Evolutionary conservation across 2,797 vertebrate genomes (phyloP).

Genomic region (Buceros bicornis): DNA sequence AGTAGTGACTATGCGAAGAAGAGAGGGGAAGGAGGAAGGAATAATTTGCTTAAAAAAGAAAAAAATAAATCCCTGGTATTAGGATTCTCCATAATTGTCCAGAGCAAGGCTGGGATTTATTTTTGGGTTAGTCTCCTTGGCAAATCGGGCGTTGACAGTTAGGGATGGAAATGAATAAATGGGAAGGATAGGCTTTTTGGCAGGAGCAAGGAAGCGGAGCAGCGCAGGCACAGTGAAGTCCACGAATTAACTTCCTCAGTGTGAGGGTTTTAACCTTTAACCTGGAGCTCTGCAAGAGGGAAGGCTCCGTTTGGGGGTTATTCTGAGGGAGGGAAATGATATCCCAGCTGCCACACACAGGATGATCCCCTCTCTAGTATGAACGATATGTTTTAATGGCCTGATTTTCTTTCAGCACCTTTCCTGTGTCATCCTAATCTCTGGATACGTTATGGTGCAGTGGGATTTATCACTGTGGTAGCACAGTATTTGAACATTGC

Average conservation of each 20-base stretch:
- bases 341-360: not conserved
- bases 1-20: not conserved
- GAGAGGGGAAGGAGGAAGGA: not conserved
- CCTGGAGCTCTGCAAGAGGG: not conserved
- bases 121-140: not conserved
- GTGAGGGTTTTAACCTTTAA: not conserved
- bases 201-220: not conserved
- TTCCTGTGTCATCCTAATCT: conserved; percentile 97
- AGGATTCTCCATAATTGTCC: not conserved
- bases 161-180: not conserved
- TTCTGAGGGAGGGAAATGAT: not conserved
- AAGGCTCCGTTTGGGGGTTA: not conserved
- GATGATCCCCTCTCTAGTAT: not conserved
- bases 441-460: conserved; percentile 96
- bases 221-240: not conserved
- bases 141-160: not conserved
- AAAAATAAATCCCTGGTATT: not conserved
- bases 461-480: conserved; percentile 96
- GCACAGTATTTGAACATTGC: conserved; percentile 95
- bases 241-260: not conserved
- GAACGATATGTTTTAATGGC: not conserved
- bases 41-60: not conserved
- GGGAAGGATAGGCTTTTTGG: not conserved
- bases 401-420: conserved; percentile 81
- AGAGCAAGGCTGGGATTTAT: not conserved